Evolutionary conservation across 2,888 invertebrate species (phyloP).

Genomic region (Drosophila pseudotalamancana): DNA sequence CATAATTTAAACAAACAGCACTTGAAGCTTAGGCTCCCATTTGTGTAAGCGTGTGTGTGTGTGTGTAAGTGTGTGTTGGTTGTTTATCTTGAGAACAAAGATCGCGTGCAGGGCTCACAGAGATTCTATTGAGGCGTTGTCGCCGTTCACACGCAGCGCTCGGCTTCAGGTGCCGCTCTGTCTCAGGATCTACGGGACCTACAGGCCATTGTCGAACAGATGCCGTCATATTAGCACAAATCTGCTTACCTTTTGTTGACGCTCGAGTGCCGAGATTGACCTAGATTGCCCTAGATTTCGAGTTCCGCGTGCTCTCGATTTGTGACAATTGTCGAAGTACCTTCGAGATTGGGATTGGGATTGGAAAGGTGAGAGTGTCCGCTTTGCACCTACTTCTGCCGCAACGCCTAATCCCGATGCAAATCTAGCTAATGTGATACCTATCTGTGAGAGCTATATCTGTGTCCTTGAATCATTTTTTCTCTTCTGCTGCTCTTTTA

Average conservation of each 20-base stretch:
- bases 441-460: conserved; percentile 42
- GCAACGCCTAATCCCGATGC: conserved; percentile 68
- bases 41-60: background rate
- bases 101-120: conserved; percentile 27
- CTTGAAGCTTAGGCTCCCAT: conserved; percentile 41
- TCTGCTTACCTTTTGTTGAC: conserved; percentile 73
- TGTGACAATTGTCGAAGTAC: conserved; percentile 74
- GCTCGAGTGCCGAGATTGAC: conserved; percentile 66
- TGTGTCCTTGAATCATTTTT: conserved; percentile 11
- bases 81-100: conserved; percentile 50
- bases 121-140: conserved; percentile 53
- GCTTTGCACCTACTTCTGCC: conserved; percentile 34
- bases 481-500: conserved; percentile 60
- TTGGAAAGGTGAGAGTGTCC: conserved; percentile 54
- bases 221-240: conserved; percentile 79
- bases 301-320: conserved; percentile 58
- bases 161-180: conserved; percentile 33
- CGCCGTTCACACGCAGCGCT: conserved; percentile 64
- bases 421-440: conserved; percentile 80
- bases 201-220: conserved; percentile 57
- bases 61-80: conserved; percentile 1
- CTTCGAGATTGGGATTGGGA: conserved; percentile 48
- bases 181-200: conserved; percentile 22
- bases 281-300: conserved; percentile 42
- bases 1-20: conserved; percentile 74